Evolutionary conservation across 2,113 vertebrate genomes (phyloP).

Genomic region (Anser brachyrhynchus): DNA sequence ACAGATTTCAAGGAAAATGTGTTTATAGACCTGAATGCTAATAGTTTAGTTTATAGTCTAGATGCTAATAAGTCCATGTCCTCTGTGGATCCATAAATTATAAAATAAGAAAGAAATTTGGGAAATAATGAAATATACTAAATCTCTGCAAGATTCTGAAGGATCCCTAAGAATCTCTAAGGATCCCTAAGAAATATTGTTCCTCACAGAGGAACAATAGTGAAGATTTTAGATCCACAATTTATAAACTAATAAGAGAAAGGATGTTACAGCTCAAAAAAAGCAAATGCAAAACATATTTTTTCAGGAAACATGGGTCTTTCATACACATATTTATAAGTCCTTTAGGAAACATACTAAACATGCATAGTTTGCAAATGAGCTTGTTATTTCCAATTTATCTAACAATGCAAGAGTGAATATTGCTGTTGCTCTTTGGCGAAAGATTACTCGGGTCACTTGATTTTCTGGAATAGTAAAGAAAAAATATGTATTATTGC

Average conservation of each 20-base stretch:
- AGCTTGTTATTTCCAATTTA: not conserved
- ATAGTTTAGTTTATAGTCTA: not conserved
- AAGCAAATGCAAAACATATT: not conserved
- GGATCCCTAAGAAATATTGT: not conserved
- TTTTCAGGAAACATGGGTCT: not conserved
- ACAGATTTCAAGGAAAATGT: not conserved
- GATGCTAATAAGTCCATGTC: not conserved
- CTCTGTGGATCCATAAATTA: not conserved
- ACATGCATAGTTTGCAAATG: not conserved
- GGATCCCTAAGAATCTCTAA: not conserved
- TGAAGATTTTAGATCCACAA: not conserved
- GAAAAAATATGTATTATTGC: accelerated
- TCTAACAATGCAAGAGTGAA: not conserved
- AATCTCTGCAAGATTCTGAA: not conserved
- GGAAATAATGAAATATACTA: not conserved
- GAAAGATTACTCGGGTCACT: accelerated
- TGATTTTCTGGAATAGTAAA: not conserved
- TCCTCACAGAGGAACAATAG: not conserved
- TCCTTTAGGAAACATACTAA: not conserved
- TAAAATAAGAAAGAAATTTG: not conserved
- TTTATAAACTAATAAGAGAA: not conserved
- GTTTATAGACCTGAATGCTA: no score
- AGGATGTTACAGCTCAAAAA: not conserved
- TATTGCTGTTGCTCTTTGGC: not conserved
- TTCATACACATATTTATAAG: not conserved